Evolutionary conservation across 2,797 vertebrate genomes (phyloP).

Genomic region (Acanthornis magna): DNA sequence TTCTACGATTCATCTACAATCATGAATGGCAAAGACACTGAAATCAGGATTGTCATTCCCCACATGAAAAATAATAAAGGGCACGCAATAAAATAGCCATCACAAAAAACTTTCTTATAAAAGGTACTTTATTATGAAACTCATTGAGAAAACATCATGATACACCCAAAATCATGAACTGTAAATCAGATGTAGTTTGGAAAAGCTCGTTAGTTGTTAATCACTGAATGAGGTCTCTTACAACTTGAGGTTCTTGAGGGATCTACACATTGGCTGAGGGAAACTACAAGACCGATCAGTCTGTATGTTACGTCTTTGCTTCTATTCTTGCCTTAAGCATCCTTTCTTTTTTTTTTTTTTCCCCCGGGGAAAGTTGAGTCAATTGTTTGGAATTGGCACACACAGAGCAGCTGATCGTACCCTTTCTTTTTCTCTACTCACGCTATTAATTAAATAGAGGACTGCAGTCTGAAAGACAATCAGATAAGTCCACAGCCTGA

Average conservation of each 20-base stretch:
- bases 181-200: neutral
- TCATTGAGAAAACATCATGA: neutral
- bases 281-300: neutral
- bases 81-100: neutral
- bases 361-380: neutral
- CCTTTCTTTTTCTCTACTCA: neutral
- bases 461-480: neutral
- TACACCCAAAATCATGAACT: neutral
- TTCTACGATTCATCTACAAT: neutral
- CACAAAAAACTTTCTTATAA: neutral
- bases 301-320: neutral
- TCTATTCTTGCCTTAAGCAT: neutral
- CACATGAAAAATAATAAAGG: neutral
- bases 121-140: neutral
- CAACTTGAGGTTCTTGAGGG: neutral
- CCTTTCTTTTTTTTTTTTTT: neutral
- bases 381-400: neutral
- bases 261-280: accelerated
- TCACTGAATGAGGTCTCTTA: neutral
- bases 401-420: neutral
- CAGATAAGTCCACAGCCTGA: neutral
- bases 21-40: neutral
- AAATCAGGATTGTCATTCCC: neutral
- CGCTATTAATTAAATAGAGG: slow-evolving; percentile 2
- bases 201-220: neutral